Base-by-base conservation (phyloP, 2,113 vertebrate species). In the Microtus richardsoni region DNA sequence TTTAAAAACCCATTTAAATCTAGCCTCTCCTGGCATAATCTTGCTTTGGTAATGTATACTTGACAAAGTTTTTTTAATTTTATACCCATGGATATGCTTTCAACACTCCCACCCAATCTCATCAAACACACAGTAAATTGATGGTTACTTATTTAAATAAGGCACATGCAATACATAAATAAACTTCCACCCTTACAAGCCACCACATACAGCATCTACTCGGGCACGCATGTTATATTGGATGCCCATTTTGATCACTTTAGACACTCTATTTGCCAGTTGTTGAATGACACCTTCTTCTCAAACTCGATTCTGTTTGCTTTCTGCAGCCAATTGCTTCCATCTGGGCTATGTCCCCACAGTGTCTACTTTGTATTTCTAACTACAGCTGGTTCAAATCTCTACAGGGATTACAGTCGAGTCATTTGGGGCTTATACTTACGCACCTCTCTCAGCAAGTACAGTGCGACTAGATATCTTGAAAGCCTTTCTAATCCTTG, bases 401-500 rank as follows among this genome's bases (percentile, higher is more conserved):
- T 96, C 91, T 78, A 62, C 14, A 21, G 93, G 79, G 64, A 88
- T 95, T 73, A 84, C 26, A 47, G 70, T 2, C 7, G 87, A 95
- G 89, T 96, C 91, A 64, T 90, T 91, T 94, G 90, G 52, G 70
- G 64, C 58, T 96, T 84, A 79, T 7, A 62, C n/a, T 39, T 70
- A 21, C 8, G 66, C 33, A 79, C 44, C 36, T 84, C 94, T 60
- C 88, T 91, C 79, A 8, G 83, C 39, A 89, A 96, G 91, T 54
- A 39, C 64, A 75, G 70, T 11, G 44, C 60, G 54, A 44, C 78
- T 62, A 3, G 14, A 58, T 64, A 49, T 87, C 86, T 87, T 93
- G 74, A 97, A 97, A 96, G 95, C 95, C 74, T 93, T 87, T 80
- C 79, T 95, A 54, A 95, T 73, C 68, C 79, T 94, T 87, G 74